A percentile compares a stretch with the other conserved stretches of the same genome.
These are phyloP conservation scores for Eupithecia pulchellata DNA, from an alignment of 2,888 invertebrate genomes.

Conservation along the genomic window DNA sequence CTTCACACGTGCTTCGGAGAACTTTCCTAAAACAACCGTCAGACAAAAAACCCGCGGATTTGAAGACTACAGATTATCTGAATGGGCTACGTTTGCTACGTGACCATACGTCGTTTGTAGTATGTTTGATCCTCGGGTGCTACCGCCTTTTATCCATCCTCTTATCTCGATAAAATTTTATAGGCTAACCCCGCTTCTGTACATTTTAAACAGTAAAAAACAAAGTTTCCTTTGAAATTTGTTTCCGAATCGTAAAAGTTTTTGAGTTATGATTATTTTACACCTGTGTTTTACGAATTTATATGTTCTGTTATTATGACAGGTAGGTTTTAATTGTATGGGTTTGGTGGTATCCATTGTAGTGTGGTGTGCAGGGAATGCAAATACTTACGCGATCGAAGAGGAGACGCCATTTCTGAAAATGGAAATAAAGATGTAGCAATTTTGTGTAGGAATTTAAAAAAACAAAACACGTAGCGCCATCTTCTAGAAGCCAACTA, in stretches of 20 bases:
- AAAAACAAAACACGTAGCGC: slow-evolving; percentile 15
- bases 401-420: slow-evolving; percentile 95
- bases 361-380: neutral
- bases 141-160: slow-evolving; percentile 58
- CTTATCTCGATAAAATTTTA: slow-evolving; percentile 74
- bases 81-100: slow-evolving; percentile 77
- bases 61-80: slow-evolving; percentile 64
- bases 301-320: slow-evolving; percentile 11
- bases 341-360: neutral
- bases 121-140: slow-evolving; percentile 70
- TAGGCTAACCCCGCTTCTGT: slow-evolving; percentile 68
- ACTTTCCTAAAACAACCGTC: slow-evolving; percentile 70
- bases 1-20: slow-evolving; percentile 71
- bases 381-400: slow-evolving; percentile 91
- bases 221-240: slow-evolving; percentile 75
- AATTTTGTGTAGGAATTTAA: no score
- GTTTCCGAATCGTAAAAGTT: slow-evolving; percentile 73
- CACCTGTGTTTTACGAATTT: slow-evolving; percentile 51
- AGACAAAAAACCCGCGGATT: slow-evolving; percentile 68
- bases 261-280: slow-evolving; percentile 64
- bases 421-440: slow-evolving; percentile 48
- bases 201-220: slow-evolving; percentile 78
- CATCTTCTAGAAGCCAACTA: slow-evolving; percentile 5
- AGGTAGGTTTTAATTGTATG: slow-evolving; percentile 23
- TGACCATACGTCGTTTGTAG: slow-evolving; percentile 58